phyloP scores from a whole-genome alignment of 2,113 vertebrate species.

The Cepphus grylle region DNA sequence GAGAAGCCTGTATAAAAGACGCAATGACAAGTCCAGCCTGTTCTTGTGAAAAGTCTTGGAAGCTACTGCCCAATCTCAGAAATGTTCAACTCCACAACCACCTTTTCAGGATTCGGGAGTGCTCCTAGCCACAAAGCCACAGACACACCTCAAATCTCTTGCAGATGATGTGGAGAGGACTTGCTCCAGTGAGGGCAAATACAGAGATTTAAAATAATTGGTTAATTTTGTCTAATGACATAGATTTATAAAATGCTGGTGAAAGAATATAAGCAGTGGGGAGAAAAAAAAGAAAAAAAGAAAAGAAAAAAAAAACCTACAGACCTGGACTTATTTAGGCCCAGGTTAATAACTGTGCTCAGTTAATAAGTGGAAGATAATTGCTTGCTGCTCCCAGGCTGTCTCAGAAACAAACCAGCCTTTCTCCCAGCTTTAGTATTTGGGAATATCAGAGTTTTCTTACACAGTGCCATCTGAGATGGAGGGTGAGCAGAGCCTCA shows the following conservation, averaged over 20 bases:
- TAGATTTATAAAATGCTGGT: background rate
- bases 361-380: background rate
- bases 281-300: fast-evolving
- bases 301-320: background rate
- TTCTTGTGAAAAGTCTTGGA: background rate
- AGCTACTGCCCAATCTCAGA: background rate
- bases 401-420: background rate
- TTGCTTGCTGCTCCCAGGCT: background rate
- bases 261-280: background rate
- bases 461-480: background rate
- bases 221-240: too few species aligned
- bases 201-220: background rate
- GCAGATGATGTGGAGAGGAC: background rate
- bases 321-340: background rate
- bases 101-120: background rate
- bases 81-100: background rate
- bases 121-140: background rate
- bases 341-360: background rate
- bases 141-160: background rate
- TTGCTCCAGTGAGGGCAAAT: background rate
- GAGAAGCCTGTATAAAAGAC: background rate
- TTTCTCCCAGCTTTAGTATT: background rate
- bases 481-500: background rate
- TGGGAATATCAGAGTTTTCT: background rate
- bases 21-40: background rate